Percentiles rank a stretch among this genome's conserved stretches.
These are phyloP conservation scores for Gulo gulo DNA, from an alignment of 2,113 vertebrate genomes.

Conservation along the genomic window DNA sequence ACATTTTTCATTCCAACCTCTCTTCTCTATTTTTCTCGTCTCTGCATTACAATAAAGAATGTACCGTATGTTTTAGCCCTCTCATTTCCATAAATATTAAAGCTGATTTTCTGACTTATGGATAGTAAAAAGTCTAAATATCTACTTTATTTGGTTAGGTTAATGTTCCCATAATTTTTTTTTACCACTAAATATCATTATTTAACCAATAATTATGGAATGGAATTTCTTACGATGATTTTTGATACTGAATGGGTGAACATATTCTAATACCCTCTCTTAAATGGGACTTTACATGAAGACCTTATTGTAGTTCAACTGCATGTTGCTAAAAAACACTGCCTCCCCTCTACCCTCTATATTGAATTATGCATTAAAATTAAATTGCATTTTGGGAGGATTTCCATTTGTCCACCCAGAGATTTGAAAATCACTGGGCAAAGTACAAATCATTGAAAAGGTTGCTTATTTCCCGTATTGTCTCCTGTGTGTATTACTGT, in stretches of 20 bases:
- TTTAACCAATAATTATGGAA: background rate
- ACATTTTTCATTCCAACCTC: background rate
- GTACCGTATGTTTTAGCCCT: background rate
- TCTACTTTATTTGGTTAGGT: background rate
- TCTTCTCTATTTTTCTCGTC: background rate
- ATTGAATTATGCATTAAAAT: background rate
- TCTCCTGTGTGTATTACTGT: background rate
- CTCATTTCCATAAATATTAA: background rate
- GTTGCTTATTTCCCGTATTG: background rate
- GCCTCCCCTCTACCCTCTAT: background rate
- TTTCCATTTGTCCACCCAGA: background rate
- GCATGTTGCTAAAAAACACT: background rate
- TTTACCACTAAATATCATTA: background rate
- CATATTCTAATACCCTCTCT: background rate
- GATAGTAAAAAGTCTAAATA: background rate
- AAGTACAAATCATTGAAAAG: background rate
- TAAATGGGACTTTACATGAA: background rate
- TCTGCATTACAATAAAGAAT: background rate
- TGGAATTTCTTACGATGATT: background rate
- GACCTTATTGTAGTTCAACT: background rate
- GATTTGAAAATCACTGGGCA: background rate
- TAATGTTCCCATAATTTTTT: background rate
- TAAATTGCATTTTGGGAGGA: background rate
- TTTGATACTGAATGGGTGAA: background rate
- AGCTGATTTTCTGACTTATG: background rate